Evolutionary conservation across 2,888 invertebrate genomes (phyloP), one percentile per base, ranked within the genome.

Genomic region (Patella depressa): DNA sequence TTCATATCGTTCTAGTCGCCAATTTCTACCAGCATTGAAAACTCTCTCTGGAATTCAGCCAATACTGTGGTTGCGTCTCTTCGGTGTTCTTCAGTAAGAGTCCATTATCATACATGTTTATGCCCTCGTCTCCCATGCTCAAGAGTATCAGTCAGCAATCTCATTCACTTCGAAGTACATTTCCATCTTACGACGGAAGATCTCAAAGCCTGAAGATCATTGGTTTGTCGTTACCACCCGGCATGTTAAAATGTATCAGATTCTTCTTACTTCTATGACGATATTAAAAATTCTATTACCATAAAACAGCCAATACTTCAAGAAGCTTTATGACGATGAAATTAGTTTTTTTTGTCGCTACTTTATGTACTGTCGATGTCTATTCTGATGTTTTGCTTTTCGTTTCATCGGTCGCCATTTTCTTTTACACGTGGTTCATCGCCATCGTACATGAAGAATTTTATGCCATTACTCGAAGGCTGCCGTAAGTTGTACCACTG

Each of bases 11-110:
- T 65, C 65, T 65, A 65, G 24, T 65, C 65, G 19, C 65, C 65
- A 65, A 65, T 65, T 65, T 65, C 65, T 65, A 19, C 65, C 19
- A 65, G 65, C 65, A 2, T 65, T 65, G 14, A 65, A 65, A 24
- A 65, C n/a, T n/a, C 65, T 65, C 12, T 65, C 65, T 65, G 65
- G 12, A 59, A 59, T 19, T 59, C 59, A 15, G n/a, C 59, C 15
- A 59, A 19, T 59, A 65, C 65, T 65, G 12, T 65, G 11, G 3
- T n/a, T 12, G 65, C n/a, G 19, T 65, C 65, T 65, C 3, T 65
- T 12, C 65, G 19, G 4, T 65, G 65, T 24, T 65, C 65, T 9
- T 19, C 19, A 12, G 65, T 65, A 24, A 65, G 65, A 19, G 19
- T 65, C 65, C 65, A 65, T 65, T 65, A 19, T 65, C 65, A 14